Conservation (phyloP, 2,888 invertebrate species). For the Cosmia pyralina region DNA sequence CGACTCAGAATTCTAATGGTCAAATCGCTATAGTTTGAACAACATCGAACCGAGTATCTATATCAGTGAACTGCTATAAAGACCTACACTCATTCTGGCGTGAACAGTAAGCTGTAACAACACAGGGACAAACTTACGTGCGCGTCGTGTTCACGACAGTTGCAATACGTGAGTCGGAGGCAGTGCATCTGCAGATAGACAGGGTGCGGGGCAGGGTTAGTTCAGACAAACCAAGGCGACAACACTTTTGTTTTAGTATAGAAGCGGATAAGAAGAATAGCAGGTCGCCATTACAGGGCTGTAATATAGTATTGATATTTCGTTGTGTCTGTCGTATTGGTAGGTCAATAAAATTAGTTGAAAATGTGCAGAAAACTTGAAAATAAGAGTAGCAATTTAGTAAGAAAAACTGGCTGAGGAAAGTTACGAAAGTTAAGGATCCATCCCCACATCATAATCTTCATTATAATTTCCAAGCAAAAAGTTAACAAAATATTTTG, state of each 20-base stretch:
- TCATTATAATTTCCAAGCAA: conserved; percentile 7
- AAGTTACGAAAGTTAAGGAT: background rate
- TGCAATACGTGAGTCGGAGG: conserved; percentile 80
- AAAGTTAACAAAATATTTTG: background rate
- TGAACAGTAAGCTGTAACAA: conserved; percentile 15
- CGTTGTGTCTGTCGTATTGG: conserved; percentile 31
- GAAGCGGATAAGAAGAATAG: background rate
- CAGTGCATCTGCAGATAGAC: conserved; percentile 81
- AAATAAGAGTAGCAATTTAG: conserved; percentile 1
- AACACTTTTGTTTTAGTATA: background rate
- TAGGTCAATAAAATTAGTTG: conserved; percentile 44
- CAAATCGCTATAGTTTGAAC: background rate
- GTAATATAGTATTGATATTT: background rate
- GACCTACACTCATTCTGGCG: background rate
- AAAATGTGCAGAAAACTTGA: conserved; percentile 20
- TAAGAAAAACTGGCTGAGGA: background rate
- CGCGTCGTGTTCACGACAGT: conserved; percentile 79
- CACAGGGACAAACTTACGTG: conserved; percentile 78
- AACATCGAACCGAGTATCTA: background rate
- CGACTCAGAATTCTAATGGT: background rate
- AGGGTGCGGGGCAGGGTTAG: conserved; percentile 62
- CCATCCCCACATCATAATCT: conserved; percentile 28
- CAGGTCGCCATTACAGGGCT: no score
- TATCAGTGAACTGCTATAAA: background rate
- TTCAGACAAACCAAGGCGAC: conserved; percentile 43